These are phyloP conservation scores for Heliothis subflexa DNA, from an alignment of 1,140 invertebrate species.

Conservation along the genomic window DNA sequence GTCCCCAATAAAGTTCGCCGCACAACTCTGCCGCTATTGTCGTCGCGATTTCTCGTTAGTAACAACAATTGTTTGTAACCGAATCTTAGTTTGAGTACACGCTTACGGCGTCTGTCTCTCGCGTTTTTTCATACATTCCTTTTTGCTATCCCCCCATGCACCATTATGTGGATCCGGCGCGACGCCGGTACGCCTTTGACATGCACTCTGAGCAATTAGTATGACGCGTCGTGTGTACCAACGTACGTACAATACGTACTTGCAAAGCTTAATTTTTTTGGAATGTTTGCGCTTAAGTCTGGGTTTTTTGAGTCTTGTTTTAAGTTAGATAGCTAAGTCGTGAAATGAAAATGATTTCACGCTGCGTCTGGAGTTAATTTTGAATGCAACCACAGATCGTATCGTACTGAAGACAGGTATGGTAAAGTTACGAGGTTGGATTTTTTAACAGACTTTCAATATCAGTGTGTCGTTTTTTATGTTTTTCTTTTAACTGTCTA, in stretches of 20 bases:
- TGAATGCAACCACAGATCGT: too few relatives aligned
- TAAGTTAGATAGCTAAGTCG: conserved; percentile 3
- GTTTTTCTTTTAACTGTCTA: too few relatives aligned
- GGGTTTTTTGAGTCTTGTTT: conserved; percentile 6
- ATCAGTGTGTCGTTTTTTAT: too few relatives aligned
- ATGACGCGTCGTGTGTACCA: conserved; percentile 70
- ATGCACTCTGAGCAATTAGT: conserved; percentile 84
- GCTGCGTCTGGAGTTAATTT: too few relatives aligned
- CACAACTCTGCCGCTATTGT: conserved; percentile 44
- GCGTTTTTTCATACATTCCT: conserved; percentile 74
- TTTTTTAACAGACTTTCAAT: too few relatives aligned
- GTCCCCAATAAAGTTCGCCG: conserved; percentile 30
- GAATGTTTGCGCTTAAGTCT: conserved; percentile 40
- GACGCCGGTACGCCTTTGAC: conserved; percentile 82
- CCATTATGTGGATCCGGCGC: conserved; percentile 81
- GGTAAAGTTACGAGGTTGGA: too few relatives aligned
- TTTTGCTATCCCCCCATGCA: conserved; percentile 73
- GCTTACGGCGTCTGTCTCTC: conserved; percentile 65
- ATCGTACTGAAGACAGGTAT: too few relatives aligned
- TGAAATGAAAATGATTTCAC: too few relatives aligned
- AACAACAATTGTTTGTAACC: conserved; percentile 73
- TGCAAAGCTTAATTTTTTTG: conserved; percentile 44
- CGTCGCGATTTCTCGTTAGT: conserved; percentile 63
- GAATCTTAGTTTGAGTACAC: conserved; percentile 72
- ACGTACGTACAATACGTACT: conserved; percentile 49